Evolutionary conservation across 2,113 vertebrate species (phyloP).

Genomic region (Chlamydotis undulata): DNA sequence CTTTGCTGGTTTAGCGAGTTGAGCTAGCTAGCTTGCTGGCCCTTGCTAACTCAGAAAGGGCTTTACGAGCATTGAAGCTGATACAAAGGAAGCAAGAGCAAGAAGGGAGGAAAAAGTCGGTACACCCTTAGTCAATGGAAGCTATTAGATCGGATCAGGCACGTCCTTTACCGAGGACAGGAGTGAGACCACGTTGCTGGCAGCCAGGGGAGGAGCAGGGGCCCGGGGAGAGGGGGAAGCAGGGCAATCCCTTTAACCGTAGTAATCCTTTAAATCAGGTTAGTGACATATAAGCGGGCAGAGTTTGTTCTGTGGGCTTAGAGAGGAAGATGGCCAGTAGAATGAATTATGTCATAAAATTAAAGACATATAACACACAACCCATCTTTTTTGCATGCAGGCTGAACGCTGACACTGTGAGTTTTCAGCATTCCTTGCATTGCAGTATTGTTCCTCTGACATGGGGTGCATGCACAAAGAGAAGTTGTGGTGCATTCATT

Average conservation of each 20-base stretch:
- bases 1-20: background rate
- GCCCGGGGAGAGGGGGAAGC: background rate
- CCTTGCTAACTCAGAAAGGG: background rate
- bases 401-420: accelerated
- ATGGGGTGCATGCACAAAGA: background rate
- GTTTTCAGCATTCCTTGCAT: background rate
- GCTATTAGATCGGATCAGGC: background rate
- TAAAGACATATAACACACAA: background rate
- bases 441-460: background rate
- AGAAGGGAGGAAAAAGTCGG: background rate
- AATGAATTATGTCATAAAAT: background rate
- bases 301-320: background rate
- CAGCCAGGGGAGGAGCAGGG: background rate
- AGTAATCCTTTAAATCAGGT: background rate
- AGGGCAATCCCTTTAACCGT: background rate
- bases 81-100: background rate
- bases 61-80: background rate
- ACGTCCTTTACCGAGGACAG: background rate
- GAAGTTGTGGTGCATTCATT: accelerated
- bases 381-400: background rate
- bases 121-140: background rate
- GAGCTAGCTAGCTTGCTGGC: background rate
- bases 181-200: background rate
- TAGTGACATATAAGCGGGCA: background rate
- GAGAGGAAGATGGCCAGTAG: background rate